Evolutionary conservation across 1,140 invertebrate species (phyloP).

Genomic region (Bombus ignitus): DNA sequence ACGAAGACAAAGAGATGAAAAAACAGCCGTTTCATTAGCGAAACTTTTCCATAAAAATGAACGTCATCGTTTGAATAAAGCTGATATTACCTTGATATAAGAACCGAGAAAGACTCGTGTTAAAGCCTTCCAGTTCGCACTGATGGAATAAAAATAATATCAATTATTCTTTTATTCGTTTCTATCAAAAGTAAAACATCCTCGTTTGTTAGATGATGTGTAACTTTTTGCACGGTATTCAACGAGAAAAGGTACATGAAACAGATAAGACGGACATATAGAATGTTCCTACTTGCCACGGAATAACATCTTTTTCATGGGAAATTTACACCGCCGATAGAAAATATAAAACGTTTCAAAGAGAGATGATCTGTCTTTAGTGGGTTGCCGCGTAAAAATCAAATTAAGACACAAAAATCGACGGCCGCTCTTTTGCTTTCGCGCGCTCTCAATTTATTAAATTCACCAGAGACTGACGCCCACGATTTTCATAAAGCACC

Average conservation of each 20-base stretch:
- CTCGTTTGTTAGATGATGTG: too few species aligned
- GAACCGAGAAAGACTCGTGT: too few species aligned
- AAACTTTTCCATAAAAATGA: background rate
- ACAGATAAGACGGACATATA: too few species aligned
- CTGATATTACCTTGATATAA: background rate
- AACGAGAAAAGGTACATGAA: background rate
- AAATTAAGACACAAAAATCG: slow-evolving; percentile 6
- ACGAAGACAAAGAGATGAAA: background rate
- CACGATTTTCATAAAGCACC: slow-evolving; percentile 41
- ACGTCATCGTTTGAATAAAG: background rate
- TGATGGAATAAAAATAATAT: background rate
- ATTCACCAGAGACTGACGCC: background rate
- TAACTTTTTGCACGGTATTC: background rate
- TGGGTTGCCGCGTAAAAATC: background rate
- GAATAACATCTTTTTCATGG: background rate
- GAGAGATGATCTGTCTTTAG: background rate
- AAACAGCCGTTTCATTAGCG: background rate
- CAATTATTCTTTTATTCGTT: background rate
- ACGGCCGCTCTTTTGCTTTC: background rate
- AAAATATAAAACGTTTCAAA: background rate
- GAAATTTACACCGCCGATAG: background rate
- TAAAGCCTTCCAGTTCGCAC: background rate
- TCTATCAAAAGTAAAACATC: background rate
- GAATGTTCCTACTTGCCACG: background rate
- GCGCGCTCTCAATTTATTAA: slow-evolving; percentile 25